Base-by-base conservation (phyloP, 1,140 invertebrate genomes). In the Paracyclopina nana region DNA sequence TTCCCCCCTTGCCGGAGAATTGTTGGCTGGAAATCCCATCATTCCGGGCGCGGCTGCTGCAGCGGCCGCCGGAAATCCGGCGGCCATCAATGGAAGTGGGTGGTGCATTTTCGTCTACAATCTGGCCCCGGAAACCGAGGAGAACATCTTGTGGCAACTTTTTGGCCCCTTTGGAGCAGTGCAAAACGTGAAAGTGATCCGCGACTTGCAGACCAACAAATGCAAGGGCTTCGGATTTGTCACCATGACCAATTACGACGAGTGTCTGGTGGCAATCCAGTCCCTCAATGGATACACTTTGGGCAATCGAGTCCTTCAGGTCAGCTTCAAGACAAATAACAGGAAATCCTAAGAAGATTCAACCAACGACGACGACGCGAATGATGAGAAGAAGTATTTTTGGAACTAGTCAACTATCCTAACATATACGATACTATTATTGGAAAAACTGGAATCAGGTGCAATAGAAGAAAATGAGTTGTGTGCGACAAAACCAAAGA, bases 161-260 rank as follows among this genome's bases (percentile, higher is more conserved):
- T 98, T 98, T 70, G 94, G 91, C 3, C 94, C 92, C 4, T 98
- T 97, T 66, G 94, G 94, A 51, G 92, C 92, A 53, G 92, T 98
- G 51, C 88, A 96, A 67, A 90, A 82, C 62, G 92, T 97, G 26
- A 97, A 97, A 72, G 68, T 92, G 46, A 94, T 97, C 60, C 78
- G 91, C 54, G 92, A 97, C 69, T 74, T 90, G 60, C 84, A 94
- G 67, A 94, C 91, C 54, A 91, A 94, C 70, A 97, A 97, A 69
- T 97, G 94, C 75, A 97, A 96, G 70, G 94, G 94, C 58, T 97
- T 95, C 66, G 94, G 90, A n/a, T 96, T 97, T 68, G 91, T 99
- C 53, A 96, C 90, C 49, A 98, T 98, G 94, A 95, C 88, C 60
- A 95, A 96, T 68, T 97, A 97, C 69, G 91, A 97, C 65, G 92